A percentile compares a stretch with the other conserved stretches of the same genome.
These are phyloP conservation scores for Trachelus stipa DNA, from an alignment of 2,888 invertebrate genomes.

Conservation along the genomic window DNA sequence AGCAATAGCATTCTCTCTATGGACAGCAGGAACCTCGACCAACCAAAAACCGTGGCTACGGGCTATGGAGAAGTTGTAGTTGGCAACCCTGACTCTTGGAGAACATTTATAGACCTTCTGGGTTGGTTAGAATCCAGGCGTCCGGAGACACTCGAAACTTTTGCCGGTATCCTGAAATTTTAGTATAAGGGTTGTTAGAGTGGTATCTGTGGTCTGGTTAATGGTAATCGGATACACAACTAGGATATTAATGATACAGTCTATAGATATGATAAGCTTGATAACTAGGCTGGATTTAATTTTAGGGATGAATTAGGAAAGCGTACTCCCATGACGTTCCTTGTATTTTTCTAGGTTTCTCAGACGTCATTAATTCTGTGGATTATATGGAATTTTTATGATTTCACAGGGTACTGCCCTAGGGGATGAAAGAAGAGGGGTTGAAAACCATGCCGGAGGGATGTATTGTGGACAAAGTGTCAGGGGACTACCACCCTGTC, in stretches of 20 bases:
- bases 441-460: background rate
- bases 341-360: background rate
- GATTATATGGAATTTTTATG: background rate
- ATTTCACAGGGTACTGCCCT: background rate
- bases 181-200: background rate
- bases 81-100: background rate
- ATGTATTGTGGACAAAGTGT: slow-evolving; percentile 22
- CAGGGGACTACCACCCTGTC: slow-evolving; percentile 12
- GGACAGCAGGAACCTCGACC: background rate
- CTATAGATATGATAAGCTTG: background rate
- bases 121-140: background rate
- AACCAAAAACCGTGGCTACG: background rate
- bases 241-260: background rate
- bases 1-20: slow-evolving; percentile 30
- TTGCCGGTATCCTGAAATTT: background rate
- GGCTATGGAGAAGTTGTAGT: slow-evolving; percentile 8
- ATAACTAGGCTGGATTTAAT: background rate
- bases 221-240: background rate
- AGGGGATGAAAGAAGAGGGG: slow-evolving; percentile 1
- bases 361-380: background rate
- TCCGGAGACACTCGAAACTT: background rate
- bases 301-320: background rate
- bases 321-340: background rate
- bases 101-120: background rate
- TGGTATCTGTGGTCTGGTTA: background rate